Percentiles rank a stretch among this genome's conserved stretches.
These are phyloP conservation scores for Petrosia ficiformis DNA, from an alignment of 37 sponge, comb jelly and placozoan genomes.

Conservation along the genomic window DNA sequence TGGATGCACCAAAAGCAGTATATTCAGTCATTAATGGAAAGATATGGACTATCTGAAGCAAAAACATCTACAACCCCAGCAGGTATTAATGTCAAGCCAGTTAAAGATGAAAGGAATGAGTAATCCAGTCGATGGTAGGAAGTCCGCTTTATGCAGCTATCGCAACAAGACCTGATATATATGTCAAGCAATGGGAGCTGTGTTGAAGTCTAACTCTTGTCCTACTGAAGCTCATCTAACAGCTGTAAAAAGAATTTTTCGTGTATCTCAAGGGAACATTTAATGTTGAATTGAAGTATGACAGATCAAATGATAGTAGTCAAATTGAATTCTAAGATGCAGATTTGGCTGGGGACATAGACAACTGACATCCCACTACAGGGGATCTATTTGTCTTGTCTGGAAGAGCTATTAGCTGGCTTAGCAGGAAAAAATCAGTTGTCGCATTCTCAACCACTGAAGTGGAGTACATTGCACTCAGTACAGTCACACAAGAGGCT, in stretches of 20 bases:
- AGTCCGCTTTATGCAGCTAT: not conserved
- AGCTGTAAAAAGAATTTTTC: slow-evolving; percentile 7
- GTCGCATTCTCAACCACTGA: slow-evolving; percentile 41
- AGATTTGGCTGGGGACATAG: slow-evolving; percentile 48
- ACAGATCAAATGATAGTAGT: slow-evolving; percentile 22
- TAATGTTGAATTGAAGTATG: not conserved
- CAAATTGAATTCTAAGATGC: slow-evolving; percentile 55
- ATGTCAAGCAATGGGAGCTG: not conserved
- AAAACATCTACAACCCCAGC: too few relatives aligned
- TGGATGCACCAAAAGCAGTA: too few relatives aligned
- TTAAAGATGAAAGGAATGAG: too few relatives aligned
- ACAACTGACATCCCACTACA: slow-evolving; percentile 52
- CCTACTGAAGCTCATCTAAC: slow-evolving; percentile 6
- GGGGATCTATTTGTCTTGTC: slow-evolving; percentile 44
- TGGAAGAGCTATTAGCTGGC: slow-evolving; percentile 51
- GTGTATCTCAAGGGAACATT: slow-evolving; percentile 10
- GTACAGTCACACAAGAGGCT: slow-evolving; percentile 11
- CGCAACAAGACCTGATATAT: not conserved
- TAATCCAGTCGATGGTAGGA: slow-evolving; percentile 68
- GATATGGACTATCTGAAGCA: too few relatives aligned
- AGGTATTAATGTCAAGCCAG: too few relatives aligned
- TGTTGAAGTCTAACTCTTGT: not conserved
- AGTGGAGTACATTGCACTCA: slow-evolving; percentile 20
- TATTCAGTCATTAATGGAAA: too few relatives aligned
- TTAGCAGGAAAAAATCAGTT: slow-evolving; percentile 24